Conservation (phyloP, 2,797 vertebrate species). For the Scarus forsteni region DNA sequence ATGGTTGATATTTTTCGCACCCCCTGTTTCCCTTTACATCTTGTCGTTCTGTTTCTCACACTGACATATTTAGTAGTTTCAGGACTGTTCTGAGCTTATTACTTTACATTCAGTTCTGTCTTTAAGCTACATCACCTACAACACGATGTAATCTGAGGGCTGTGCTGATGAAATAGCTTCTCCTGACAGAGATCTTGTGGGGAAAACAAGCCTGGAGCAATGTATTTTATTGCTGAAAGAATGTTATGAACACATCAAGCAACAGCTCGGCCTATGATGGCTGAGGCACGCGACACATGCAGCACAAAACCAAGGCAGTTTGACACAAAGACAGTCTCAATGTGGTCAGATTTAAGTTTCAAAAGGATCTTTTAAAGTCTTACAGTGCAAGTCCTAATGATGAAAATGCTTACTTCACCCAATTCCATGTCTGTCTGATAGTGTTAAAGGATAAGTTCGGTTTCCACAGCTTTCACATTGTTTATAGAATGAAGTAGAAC, state of each 20-base stretch:
- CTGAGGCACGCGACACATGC: conserved; percentile 40
- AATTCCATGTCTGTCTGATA: no score
- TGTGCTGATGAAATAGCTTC: conserved; percentile 28
- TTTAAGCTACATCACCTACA: conserved; percentile 22
- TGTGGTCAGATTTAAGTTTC: no score
- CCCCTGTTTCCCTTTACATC: conserved; percentile 29
- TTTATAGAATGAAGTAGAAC: no score
- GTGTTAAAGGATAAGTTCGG: no score
- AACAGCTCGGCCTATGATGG: conserved; percentile 37
- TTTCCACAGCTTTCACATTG: no score
- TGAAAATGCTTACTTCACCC: no score
- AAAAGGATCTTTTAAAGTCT: no score
- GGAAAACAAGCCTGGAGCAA: conserved; percentile 34
- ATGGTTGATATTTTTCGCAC: conserved; percentile 33
- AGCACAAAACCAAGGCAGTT: conserved; percentile 11
- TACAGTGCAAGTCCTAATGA: no score
- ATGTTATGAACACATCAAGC: conserved; percentile 32
- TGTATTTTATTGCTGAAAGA: conserved; percentile 26
- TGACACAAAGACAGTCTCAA: no score
- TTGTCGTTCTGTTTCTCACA: conserved; percentile 5
- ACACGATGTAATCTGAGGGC: conserved; percentile 39
- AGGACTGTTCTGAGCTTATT: conserved; percentile 27
- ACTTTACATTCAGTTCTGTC: conserved; percentile 31
- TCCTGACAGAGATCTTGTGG: conserved; percentile 32
- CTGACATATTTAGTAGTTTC: conserved; percentile 21